Evolutionary conservation across 2,113 vertebrate species (phyloP).

Genomic region (Nymphicus hollandicus): DNA sequence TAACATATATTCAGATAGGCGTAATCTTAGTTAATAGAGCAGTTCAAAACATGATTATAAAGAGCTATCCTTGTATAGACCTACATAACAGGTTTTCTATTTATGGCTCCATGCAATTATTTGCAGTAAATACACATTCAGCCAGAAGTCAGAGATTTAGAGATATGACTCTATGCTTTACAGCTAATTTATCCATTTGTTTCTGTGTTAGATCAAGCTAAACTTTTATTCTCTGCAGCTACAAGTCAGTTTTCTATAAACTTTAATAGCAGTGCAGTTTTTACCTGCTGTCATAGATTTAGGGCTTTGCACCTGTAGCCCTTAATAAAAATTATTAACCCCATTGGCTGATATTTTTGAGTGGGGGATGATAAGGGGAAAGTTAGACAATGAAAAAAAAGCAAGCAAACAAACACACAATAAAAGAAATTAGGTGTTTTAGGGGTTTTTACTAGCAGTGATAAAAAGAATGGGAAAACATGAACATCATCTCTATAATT

Average conservation of each 20-base stretch:
- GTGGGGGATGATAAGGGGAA: fast-evolving
- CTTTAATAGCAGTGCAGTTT: neutral
- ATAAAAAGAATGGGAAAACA: neutral
- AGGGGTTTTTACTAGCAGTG: fast-evolving
- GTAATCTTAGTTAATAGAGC: neutral
- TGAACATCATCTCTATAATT: neutral
- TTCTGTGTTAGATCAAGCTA: neutral
- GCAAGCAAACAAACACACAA: neutral
- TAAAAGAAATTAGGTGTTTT: neutral
- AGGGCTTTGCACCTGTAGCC: neutral
- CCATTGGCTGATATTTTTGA: neutral
- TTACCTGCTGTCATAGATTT: neutral
- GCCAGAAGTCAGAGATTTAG: neutral
- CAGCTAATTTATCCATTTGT: neutral
- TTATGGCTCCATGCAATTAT: neutral
- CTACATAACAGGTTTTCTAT: neutral
- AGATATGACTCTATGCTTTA: neutral
- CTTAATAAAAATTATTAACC: neutral
- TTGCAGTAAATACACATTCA: neutral
- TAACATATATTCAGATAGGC: neutral
- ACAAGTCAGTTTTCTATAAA: neutral
- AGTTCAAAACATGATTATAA: neutral
- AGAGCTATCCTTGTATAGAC: neutral
- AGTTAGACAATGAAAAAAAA: neutral
- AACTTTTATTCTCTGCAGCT: neutral